phyloP scores from a whole-genome alignment of 2,113 vertebrate species.

The Monarcha castaneiventris region DNA sequence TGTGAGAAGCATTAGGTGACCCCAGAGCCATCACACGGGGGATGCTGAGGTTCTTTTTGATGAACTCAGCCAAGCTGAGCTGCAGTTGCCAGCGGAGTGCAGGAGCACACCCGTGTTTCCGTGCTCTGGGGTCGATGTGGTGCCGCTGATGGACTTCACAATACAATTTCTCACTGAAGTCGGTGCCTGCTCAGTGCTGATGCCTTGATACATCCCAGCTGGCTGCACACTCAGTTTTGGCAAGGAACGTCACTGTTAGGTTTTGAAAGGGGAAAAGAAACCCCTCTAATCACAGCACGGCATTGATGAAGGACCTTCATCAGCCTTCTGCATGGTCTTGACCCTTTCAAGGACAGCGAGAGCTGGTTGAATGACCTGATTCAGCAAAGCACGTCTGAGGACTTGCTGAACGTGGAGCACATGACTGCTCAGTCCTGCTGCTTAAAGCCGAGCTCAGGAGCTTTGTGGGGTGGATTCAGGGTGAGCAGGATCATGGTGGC shows the following conservation, averaged over 20 bases:
- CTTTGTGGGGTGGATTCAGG: not conserved
- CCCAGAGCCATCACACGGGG: accelerated
- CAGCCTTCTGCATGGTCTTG: not conserved
- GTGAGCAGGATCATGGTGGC: accelerated
- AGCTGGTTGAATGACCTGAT: not conserved
- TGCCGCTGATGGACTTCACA: accelerated
- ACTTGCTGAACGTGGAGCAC: not conserved
- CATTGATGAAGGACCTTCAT: not conserved
- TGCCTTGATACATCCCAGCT: accelerated
- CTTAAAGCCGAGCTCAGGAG: accelerated
- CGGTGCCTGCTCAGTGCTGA: accelerated
- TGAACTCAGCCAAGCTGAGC: not conserved
- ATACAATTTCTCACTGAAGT: not conserved
- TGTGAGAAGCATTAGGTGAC: accelerated
- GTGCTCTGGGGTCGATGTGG: accelerated
- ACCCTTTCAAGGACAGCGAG: accelerated
- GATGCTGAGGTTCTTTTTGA: not conserved
- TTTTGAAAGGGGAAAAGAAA: not conserved
- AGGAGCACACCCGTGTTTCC: not conserved
- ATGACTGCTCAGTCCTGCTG: not conserved
- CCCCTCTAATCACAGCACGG: accelerated
- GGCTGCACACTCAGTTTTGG: accelerated
- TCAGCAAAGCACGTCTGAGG: not conserved
- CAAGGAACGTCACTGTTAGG: accelerated
- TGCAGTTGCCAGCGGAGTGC: not conserved